Evolutionary conservation across 2,888 invertebrate species (phyloP), one percentile per base, ranked within the genome.

Genomic region (Oscheius myriophilus): DNA sequence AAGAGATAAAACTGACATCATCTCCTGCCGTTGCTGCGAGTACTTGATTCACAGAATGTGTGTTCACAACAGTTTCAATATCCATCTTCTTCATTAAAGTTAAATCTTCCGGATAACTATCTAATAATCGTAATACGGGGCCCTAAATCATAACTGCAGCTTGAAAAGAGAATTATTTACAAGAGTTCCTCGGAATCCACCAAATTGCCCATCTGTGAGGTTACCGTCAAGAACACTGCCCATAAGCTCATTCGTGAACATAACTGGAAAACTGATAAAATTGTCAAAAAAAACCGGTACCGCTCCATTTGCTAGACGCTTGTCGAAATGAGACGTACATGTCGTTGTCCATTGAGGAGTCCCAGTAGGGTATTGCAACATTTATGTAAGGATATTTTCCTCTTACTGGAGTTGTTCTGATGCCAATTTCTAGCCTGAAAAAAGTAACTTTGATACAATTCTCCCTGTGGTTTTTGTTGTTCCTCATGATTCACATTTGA

Each of bases 351-450:
- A 55, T 26, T 12, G 55, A 23, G 14, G 26, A 39, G 41, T 55
- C 55, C 55, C 55, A 55, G 26, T 55, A 55, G 2, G 55, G 55
- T 33, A 55, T 39, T 12, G 25, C 41, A 7, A 55, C 33, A 26
- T 26, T 39, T 12, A 26, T 21, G 26, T 55, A 55, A 14, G 55
- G 55, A 26, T 33, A 55, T 12, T 11, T 12, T 12, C 55, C 55
- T 18, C 26, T 55, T 11, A 55, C 55, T 23, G 11, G 2, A 2
- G 41, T 12, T 11, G 55, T 55, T 16, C 55, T 26, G 1, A 55
- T 55, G 26, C 55, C 55, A 21, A 55, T 55, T 55, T 55, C 55
- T 12, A 55, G 26, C 26, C 55, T 55, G 9, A n/a, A 49, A 6
- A 39, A 4, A 18, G 9, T 25, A 55, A 16, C 25, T n/a, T 16